Evolutionary conservation across 2,113 vertebrate species (phyloP).

Genomic region (Embiotoca jacksoni): DNA sequence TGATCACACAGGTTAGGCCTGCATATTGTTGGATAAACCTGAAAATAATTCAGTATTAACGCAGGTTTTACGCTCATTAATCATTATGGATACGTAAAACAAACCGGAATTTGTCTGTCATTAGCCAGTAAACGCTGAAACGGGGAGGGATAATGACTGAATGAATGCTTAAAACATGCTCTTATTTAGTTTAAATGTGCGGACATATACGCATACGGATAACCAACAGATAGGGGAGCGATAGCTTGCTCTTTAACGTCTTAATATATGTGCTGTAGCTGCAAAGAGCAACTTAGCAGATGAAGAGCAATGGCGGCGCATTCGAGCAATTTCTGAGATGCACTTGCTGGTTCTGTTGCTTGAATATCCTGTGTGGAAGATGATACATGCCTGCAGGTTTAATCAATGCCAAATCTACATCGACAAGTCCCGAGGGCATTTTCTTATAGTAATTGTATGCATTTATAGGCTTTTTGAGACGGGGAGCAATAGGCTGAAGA

Average conservation of each 20-base stretch:
- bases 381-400: neutral
- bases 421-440: too few relatives aligned
- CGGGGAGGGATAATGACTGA: neutral
- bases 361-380: slow-evolving; percentile 12
- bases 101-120: neutral
- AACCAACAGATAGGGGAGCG: neutral
- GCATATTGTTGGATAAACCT: neutral
- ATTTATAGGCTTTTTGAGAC: neutral
- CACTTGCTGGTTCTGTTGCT: slow-evolving; percentile 76
- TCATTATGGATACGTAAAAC: neutral
- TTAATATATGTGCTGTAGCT: neutral
- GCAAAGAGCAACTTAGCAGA: slow-evolving; percentile 4
- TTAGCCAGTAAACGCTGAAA: neutral
- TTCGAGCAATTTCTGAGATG: slow-evolving; percentile 86
- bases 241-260: neutral
- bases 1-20: neutral
- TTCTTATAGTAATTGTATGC: neutral
- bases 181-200: neutral
- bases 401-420: neutral
- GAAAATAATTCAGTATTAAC: fast-evolving
- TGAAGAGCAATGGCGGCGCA: slow-evolving; percentile 77
- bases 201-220: neutral
- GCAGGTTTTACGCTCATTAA: neutral
- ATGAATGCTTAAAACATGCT: neutral
- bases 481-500: neutral